phyloP scores from a whole-genome alignment of 2,888 invertebrate genomes.

The Neoascia interrupta region DNA sequence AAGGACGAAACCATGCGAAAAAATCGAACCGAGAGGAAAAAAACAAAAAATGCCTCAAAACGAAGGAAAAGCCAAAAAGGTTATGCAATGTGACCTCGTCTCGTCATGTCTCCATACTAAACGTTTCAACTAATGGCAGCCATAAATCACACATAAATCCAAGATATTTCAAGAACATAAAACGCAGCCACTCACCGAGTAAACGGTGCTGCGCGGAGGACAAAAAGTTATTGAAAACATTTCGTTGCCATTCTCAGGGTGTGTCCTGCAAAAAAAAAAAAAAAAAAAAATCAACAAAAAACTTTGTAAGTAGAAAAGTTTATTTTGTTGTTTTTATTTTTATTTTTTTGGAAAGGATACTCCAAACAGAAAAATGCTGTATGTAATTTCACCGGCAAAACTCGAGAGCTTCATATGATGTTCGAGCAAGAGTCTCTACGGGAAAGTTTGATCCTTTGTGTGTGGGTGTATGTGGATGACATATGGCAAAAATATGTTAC shows the following conservation, averaged over 20 bases:
- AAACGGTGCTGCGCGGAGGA: slow-evolving; percentile 39
- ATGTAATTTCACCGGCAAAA: slow-evolving; percentile 20
- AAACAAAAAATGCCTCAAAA: neutral
- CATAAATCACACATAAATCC: slow-evolving; percentile 67
- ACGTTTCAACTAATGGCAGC: slow-evolving; percentile 53
- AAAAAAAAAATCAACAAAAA: neutral
- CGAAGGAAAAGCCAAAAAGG: slow-evolving; percentile 17
- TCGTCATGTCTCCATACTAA: slow-evolving; percentile 2
- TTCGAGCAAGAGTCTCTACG: slow-evolving; percentile 1
- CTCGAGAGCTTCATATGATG: slow-evolving; percentile 1
- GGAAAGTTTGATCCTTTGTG: neutral
- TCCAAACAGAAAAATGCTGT: neutral
- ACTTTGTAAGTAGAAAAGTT: slow-evolving; percentile 21
- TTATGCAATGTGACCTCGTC: slow-evolving; percentile 24
- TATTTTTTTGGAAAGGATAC: neutral
- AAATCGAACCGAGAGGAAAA: slow-evolving; percentile 3
- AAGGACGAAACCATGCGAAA: slow-evolving; percentile 17
- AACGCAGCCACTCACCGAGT: slow-evolving; percentile 51
- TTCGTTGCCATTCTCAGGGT: slow-evolving; percentile 3
- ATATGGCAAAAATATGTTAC: slow-evolving; percentile 36
- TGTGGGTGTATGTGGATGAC: slow-evolving; percentile 11
- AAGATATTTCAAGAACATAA: slow-evolving; percentile 58
- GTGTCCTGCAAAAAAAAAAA: slow-evolving; percentile 7
- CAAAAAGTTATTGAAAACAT: slow-evolving; percentile 59
- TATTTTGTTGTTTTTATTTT: too few relatives aligned